Evolutionary conservation across 2,888 invertebrate species (phyloP).

Genomic region (Machimus rusticus): DNA sequence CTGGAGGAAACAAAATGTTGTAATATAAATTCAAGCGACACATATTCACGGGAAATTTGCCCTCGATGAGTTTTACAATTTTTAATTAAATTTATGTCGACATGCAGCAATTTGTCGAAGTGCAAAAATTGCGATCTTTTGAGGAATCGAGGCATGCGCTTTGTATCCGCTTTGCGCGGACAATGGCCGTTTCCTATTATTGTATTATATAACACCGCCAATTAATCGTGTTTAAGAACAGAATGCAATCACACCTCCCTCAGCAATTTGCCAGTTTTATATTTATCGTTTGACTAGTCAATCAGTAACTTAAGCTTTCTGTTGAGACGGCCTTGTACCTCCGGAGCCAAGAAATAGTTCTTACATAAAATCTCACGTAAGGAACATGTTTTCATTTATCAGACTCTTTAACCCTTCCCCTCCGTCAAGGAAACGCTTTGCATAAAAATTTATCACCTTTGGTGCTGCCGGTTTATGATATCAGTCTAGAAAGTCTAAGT

Average conservation of each 20-base stretch:
- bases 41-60: neutral
- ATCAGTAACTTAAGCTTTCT: neutral
- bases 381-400: neutral
- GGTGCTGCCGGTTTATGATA: neutral
- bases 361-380: neutral
- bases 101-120: neutral
- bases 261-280: neutral
- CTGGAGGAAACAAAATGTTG: neutral
- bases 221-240: neutral
- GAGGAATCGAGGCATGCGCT: neutral
- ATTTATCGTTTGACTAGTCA: neutral
- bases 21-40: neutral
- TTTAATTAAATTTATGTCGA: neutral
- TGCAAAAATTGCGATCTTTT: neutral
- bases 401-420: neutral
- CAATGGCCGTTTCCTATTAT: neutral
- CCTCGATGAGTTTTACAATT: neutral
- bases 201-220: neutral
- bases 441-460: neutral
- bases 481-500: neutral
- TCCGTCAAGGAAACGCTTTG: neutral
- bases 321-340: neutral
- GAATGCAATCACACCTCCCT: neutral
- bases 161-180: neutral
- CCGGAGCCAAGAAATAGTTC: neutral